Base-by-base conservation (phyloP, 2,888 invertebrate genomes). In the Xylocampa areola region DNA sequence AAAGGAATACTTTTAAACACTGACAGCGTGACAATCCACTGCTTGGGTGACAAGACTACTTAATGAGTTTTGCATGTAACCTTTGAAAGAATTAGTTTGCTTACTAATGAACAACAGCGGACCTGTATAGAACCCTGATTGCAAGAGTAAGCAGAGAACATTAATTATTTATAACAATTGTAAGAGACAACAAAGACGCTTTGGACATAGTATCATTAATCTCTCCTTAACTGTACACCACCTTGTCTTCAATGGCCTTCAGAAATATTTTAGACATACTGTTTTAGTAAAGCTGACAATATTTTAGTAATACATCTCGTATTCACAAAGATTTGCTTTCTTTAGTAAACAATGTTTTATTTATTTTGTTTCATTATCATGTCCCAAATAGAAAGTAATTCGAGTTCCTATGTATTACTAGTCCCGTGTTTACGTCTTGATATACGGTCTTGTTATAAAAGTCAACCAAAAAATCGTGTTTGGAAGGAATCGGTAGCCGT, bases 141-240 rank as follows among this genome's bases (percentile, higher is more conserved):
- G n/a, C n/a, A n/a, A n/a, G n/a, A n/a, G n/a, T n/a, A n/a, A n/a
- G n/a, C n/a, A n/a, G n/a, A n/a, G n/a, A n/a, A n/a, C n/a, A n/a
- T n/a, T n/a, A n/a, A n/a, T n/a, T n/a, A n/a, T n/a, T n/a, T n/a
- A n/a, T n/a, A n/a, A n/a, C n/a, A n/a, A n/a, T n/a, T n/a, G 13
- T 25, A 54, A 47, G 23, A 19, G 11, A 44, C 57, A 17, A 50
- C n/a, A 41, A 14, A 35, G 29, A 45, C 40, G 40, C 11, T 39
- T 44, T 35, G 47, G 55, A 62, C 57, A 4, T 10, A 35, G 16
- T 1, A 45, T 16, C 49, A 63, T 62, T 27, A 62, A 62, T 62
- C 33, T 44, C 30, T 30, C 10, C 11, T 11, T 13, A 33, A 13
- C 25, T 35, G 7, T 25, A 13, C 3, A 29, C 10, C n/a, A 32